Percentiles rank a stretch among this genome's conserved stretches.
These are phyloP conservation scores for Sycophila texana DNA, from an alignment of 2,888 invertebrate genomes.

Conservation along the genomic window DNA sequence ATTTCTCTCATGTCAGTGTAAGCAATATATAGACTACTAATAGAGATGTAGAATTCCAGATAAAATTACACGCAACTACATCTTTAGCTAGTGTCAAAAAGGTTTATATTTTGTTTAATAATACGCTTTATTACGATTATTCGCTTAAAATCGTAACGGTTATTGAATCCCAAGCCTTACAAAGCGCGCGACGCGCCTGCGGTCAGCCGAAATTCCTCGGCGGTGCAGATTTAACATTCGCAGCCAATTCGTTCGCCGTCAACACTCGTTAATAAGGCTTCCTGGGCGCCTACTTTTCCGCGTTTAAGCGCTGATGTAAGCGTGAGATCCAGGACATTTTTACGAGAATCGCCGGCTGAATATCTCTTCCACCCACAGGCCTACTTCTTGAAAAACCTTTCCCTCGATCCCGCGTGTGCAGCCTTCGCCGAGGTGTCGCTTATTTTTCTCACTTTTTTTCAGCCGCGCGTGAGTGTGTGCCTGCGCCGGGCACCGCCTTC, in stretches of 20 bases:
- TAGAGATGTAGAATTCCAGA: too few relatives aligned
- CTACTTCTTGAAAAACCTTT: slow-evolving; percentile 28
- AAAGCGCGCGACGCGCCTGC: neutral
- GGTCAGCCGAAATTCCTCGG: slow-evolving; percentile 4
- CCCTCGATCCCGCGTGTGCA: neutral
- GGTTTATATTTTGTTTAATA: too few relatives aligned
- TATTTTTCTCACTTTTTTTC: slow-evolving; percentile 19
- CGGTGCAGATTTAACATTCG: slow-evolving; percentile 3
- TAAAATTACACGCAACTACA: too few relatives aligned
- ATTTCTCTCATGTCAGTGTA: too few relatives aligned
- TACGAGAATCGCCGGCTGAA: slow-evolving; percentile 9
- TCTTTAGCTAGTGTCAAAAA: too few relatives aligned
- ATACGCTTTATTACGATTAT: too few relatives aligned
- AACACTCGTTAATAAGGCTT: slow-evolving; percentile 44
- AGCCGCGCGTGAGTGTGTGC: neutral
- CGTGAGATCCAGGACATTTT: neutral
- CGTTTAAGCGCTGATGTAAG: neutral
- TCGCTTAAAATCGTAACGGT: neutral
- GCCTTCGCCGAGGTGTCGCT: slow-evolving; percentile 49
- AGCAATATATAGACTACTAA: too few relatives aligned
- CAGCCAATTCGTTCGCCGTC: neutral
- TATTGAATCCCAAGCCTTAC: neutral
- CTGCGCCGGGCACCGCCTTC: slow-evolving; percentile 5
- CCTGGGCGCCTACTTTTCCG: slow-evolving; percentile 33
- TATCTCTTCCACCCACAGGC: too few relatives aligned